These are phyloP conservation scores for Dendroctonus ponderosae DNA, from an alignment of 1,140 invertebrate species.

Conservation along the genomic window DNA sequence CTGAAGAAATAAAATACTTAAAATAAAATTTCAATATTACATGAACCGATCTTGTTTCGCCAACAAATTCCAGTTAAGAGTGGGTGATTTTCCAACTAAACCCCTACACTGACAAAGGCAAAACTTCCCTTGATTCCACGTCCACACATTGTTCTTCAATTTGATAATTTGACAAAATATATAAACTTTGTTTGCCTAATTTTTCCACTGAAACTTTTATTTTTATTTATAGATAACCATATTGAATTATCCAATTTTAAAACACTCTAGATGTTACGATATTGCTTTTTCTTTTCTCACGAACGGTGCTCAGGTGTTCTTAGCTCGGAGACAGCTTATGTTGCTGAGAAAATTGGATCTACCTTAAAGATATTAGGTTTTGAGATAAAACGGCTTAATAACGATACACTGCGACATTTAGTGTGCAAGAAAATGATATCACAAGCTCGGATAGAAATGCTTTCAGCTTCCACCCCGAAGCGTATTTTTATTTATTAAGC, in stretches of 20 bases:
- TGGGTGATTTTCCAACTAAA: no score
- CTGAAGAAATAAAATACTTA: no score
- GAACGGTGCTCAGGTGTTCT: constrained; percentile 9
- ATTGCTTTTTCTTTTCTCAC: background rate
- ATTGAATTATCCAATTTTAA: background rate
- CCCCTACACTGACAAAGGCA: background rate
- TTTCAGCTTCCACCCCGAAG: constrained; percentile 2
- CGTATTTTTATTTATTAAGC: constrained; percentile 4
- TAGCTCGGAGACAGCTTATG: constrained; percentile 1
- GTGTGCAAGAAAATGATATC: constrained; percentile 10
- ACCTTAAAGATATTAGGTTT: constrained; percentile 11
- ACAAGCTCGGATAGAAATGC: constrained; percentile 7
- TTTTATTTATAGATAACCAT: background rate
- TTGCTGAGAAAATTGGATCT: constrained; percentile 11
- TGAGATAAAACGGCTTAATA: constrained; percentile 12
- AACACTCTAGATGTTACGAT: background rate
- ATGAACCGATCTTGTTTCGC: no score
- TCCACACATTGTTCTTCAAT: background rate
- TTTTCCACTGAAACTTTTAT: background rate
- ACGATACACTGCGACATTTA: constrained; percentile 18
- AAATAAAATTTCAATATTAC: no score
- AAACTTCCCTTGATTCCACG: background rate
- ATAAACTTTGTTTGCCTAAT: background rate
- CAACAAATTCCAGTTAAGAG: no score
- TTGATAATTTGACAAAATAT: background rate